These are phyloP conservation scores for Drosophila virilis DNA, from an alignment of 1,140 invertebrate species.

Conservation along the genomic window DNA sequence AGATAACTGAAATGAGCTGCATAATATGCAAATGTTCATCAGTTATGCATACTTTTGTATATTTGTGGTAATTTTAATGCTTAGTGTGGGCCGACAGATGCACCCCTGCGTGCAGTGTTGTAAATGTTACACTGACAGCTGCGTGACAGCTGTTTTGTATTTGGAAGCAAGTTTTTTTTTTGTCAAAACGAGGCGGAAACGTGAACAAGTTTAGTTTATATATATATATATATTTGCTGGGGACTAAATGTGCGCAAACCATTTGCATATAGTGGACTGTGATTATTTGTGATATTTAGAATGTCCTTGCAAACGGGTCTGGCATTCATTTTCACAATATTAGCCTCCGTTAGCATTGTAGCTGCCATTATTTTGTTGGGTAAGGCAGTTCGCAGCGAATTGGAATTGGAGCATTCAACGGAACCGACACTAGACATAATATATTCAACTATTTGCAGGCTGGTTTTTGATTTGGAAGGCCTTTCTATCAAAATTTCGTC, in stretches of 20 bases:
- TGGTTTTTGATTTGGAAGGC: conserved; percentile 96
- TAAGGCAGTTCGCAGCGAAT: conserved; percentile 53
- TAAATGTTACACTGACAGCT: conserved; percentile 19
- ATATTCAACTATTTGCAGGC: conserved; percentile 85
- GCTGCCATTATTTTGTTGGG: conserved; percentile 79
- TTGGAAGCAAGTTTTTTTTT: conserved; percentile 43
- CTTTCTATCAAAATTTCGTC: conserved; percentile 93
- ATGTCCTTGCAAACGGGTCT: conserved; percentile 74
- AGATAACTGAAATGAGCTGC: not conserved
- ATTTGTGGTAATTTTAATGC: not conserved
- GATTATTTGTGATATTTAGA: conserved; percentile 43
- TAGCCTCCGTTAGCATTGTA: conserved; percentile 76
- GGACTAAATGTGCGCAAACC: conserved; percentile 16
- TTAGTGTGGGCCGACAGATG: not conserved
- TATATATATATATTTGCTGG: not conserved
- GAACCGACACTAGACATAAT: no score
- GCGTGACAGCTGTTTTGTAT: conserved; percentile 65
- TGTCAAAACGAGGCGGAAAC: conserved; percentile 31
- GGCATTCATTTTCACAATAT: conserved; percentile 73
- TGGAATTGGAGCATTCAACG: no score
- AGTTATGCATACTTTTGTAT: conserved; percentile 2
- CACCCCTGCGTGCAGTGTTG: conserved; percentile 41
- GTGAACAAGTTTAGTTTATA: conserved; percentile 21
- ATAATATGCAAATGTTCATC: not conserved
- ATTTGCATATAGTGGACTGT: conserved; percentile 18